These are phyloP conservation scores for Crambe crambe DNA, from an alignment of 37 sponge, comb jelly and placozoan species.

Conservation along the genomic window DNA sequence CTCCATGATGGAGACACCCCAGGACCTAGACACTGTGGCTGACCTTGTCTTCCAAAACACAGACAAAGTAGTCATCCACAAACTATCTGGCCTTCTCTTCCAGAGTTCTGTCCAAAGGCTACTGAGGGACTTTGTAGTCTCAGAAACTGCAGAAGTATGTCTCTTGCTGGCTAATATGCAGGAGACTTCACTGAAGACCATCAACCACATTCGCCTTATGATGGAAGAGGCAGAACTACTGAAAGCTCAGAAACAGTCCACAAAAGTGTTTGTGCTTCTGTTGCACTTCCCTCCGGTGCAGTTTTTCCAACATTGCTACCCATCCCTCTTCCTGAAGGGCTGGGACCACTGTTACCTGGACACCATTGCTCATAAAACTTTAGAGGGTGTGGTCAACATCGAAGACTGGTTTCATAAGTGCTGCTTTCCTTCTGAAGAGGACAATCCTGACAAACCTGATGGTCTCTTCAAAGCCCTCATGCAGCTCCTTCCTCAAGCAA, in stretches of 20 bases:
- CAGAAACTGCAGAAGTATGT: slow-evolving; percentile 29
- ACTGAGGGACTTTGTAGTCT: slow-evolving; percentile 38
- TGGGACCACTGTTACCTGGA: slow-evolving; percentile 90
- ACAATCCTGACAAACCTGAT: background rate
- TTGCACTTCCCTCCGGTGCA: slow-evolving; percentile 80
- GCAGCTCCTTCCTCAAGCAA: slow-evolving; percentile 34
- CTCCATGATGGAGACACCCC: background rate
- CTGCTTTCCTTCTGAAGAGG: slow-evolving; percentile 6
- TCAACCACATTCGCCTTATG: slow-evolving; percentile 79
- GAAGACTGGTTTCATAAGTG: slow-evolving; percentile 57
- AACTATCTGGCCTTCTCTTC: slow-evolving; percentile 46
- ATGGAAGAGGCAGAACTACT: slow-evolving; percentile 77
- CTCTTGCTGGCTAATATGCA: slow-evolving; percentile 59
- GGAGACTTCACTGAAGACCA: slow-evolving; percentile 49
- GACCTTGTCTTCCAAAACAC: slow-evolving; percentile 27
- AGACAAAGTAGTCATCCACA: slow-evolving; percentile 36
- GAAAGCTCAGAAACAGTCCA: background rate
- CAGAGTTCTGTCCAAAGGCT: slow-evolving; percentile 40
- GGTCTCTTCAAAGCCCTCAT: slow-evolving; percentile 8
- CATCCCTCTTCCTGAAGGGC: slow-evolving; percentile 81
- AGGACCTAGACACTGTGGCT: background rate
- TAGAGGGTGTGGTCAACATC: slow-evolving; percentile 28
- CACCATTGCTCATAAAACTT: slow-evolving; percentile 26
- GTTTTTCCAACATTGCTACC: slow-evolving; percentile 79
- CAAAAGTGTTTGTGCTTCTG: slow-evolving; percentile 72